Evolutionary conservation across 1,140 invertebrate species (phyloP), one percentile per base, ranked within the genome.

Genomic region (Brachionus asplanchnoidis): DNA sequence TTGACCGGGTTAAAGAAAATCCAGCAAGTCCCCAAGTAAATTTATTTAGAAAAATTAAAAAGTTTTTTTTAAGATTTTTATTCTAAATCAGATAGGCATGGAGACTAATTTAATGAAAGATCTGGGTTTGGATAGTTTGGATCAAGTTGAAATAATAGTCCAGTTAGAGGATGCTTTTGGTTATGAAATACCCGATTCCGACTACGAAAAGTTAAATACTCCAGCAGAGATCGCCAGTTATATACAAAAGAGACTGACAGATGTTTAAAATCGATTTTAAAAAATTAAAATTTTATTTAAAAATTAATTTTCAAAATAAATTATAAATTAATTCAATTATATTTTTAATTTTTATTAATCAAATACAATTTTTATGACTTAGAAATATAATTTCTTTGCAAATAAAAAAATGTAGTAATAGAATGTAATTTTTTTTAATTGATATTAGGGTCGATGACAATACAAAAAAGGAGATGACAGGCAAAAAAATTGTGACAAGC

Each of bases 141-240:
- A 86, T 80, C 86, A 86, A 42, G 86, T 86, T 17, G 86, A 86
- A 85, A 79, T 86, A n/a, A 84, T 86, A 53, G 86, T 86, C 85
- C 77, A 73, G 44, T 17, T 86, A 32, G 86, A 86, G 56, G 84
- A 86, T 68, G 65, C 85, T n/a, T 86, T 85, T 84, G 85, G 85
- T 7, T 84, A 68, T 84, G 80, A 84, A 53, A 84, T 84, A 23
- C 80, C 80, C 12, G 80, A 84, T 53, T 66, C 80, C 2, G 80
- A 84, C 50, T 84, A 84, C 20, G 80, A 84, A 28, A 84, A 84
- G 26, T 12, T 84, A 36, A 46, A 68, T 84, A 46, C 60, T 26
- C 79, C 79, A 44, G 26, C 50, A 23, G 53, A 82, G 8, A 82
- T 82, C 8, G 79, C 36, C 2, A 65, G 36, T 20, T 82, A 82